phyloP scores from a whole-genome alignment of 1,140 invertebrate genomes.

The Manduca sexta region DNA sequence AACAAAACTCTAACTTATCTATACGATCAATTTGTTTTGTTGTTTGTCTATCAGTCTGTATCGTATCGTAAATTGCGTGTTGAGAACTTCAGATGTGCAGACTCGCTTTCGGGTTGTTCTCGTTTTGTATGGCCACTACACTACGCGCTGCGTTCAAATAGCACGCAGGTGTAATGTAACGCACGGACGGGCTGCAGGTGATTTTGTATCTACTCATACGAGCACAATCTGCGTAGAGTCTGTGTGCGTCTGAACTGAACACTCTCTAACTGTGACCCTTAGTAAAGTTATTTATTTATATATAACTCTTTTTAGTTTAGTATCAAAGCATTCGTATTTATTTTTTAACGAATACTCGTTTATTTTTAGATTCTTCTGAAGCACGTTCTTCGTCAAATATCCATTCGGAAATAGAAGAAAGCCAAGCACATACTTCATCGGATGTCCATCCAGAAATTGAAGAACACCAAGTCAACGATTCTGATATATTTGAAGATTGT shows the following conservation, averaged over 20 bases:
- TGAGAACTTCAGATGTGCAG: slow-evolving; percentile 21
- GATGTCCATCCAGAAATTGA: slow-evolving; percentile 23
- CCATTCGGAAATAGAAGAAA: slow-evolving; percentile 24
- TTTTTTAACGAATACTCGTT: slow-evolving; percentile 19
- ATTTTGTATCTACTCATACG: slow-evolving; percentile 22
- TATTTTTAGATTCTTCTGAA: slow-evolving; percentile 29
- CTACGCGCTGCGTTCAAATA: slow-evolving; percentile 20
- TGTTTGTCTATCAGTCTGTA: slow-evolving; percentile 21
- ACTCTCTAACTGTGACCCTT: slow-evolving; percentile 14
- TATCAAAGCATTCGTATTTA: slow-evolving; percentile 20
- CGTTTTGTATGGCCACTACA: slow-evolving; percentile 22
- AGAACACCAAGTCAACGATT: slow-evolving; percentile 21
- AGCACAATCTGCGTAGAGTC: slow-evolving; percentile 18
- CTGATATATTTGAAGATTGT: slow-evolving; percentile 20
- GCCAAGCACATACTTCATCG: slow-evolving; percentile 20
- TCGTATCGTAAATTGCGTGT: slow-evolving; percentile 20
- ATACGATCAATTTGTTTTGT: slow-evolving; percentile 16
- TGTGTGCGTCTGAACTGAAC: slow-evolving; percentile 15
- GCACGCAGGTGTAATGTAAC: slow-evolving; percentile 18
- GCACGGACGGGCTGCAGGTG: slow-evolving; percentile 18
- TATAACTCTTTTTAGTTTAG: slow-evolving; percentile 18
- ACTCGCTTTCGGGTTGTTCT: slow-evolving; percentile 20
- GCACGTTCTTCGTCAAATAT: slow-evolving; percentile 24
- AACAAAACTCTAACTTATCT: slow-evolving; percentile 14
- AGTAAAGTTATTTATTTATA: slow-evolving; percentile 19